Base-by-base conservation (phyloP, 1,140 invertebrate species). In the Drosophila seguyi region DNA sequence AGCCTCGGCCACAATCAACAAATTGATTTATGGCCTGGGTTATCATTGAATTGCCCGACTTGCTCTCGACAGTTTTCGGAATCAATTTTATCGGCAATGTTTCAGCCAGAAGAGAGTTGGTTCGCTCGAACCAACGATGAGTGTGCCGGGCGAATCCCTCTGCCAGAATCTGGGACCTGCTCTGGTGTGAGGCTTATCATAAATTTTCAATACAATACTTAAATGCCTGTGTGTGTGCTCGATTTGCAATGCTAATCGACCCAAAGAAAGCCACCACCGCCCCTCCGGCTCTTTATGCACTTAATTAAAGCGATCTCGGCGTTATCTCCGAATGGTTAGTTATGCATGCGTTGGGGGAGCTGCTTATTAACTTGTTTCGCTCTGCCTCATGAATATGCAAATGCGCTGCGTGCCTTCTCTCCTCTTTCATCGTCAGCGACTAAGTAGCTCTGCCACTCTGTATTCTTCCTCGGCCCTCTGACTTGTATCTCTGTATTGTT, bases 321-420 rank as follows among this genome's bases (percentile, higher is more conserved):
- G 61, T 77, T 85, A 86, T 65, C 79, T 57, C 61, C 56, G 18
- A 42, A 36, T 74, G 45, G 71, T 81, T 86, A 81, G 65, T 86
- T 86, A 86, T 86, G 83, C 79, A 86, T 82, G 79, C 75, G 79
- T 53, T 80, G 61, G 75, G 58, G 41, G 42, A 52, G 75, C 76
- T 80, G 84, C 73, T 87, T 87, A 87, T 87, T 87, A 87, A 87
- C 84, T 87, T 87, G 84, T 87, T 87, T 88, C 84, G 31, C 20
- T 47, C 48, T 22, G 55, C 67, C 77, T 87, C 45, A 88, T 88
- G 45, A 87, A 87, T 87, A 87, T 87, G 83, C 62, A 87, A 82
- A 86, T 82, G 68, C 52, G 65, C 36, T 67, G 67, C 47, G 79
- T 81, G 79, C 61, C 61, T 50, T 66, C 63, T 59, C 67, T 63